Percentiles rank a stretch among this genome's conserved stretches.
phyloP scores from a whole-genome alignment of 1,140 invertebrate genomes.

The Dreissena rostriformis region DNA sequence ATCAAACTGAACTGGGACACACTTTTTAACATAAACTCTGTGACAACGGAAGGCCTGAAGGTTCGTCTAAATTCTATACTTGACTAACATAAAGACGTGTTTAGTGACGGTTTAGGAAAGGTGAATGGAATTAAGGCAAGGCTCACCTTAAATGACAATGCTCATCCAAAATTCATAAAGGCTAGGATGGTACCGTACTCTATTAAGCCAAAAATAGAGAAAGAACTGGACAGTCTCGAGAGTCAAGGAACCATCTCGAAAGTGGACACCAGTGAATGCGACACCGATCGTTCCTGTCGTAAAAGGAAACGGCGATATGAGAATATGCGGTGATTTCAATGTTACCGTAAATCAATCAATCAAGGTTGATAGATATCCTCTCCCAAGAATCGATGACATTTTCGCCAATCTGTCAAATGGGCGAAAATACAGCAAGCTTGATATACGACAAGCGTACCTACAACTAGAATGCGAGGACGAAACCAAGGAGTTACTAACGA shows the following conservation, averaged over 20 bases:
- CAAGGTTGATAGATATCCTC: conserved; percentile 67
- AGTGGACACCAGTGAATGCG: conserved; percentile 72
- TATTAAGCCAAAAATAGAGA: conserved; percentile 74
- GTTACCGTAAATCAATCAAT: conserved; percentile 75
- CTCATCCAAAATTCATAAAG: conserved; percentile 56
- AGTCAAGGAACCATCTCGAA: conserved; percentile 75
- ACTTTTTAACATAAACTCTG: background rate
- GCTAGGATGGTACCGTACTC: conserved; percentile 78
- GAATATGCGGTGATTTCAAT: conserved; percentile 70
- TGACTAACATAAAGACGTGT: background rate
- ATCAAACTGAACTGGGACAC: conserved; percentile 34
- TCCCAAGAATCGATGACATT: conserved; percentile 72
- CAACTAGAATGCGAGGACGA: conserved; percentile 66
- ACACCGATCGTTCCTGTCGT: conserved; percentile 52
- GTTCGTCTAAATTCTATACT: background rate
- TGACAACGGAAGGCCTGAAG: background rate
- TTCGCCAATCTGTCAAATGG: conserved; percentile 68
- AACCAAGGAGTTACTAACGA: conserved; percentile 59
- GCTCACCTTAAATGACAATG: conserved; percentile 32
- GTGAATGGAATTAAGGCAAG: conserved; percentile 44
- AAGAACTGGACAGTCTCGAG: conserved; percentile 77
- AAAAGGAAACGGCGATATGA: conserved; percentile 43
- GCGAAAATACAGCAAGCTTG: conserved; percentile 70
- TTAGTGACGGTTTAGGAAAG: conserved; percentile 8
- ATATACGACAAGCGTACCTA: conserved; percentile 67